A percentile compares a stretch with the other conserved stretches of the same genome.
Conservation (phyloP, 2,113 vertebrate genomes). For the Paedocypris sp. region DNA sequence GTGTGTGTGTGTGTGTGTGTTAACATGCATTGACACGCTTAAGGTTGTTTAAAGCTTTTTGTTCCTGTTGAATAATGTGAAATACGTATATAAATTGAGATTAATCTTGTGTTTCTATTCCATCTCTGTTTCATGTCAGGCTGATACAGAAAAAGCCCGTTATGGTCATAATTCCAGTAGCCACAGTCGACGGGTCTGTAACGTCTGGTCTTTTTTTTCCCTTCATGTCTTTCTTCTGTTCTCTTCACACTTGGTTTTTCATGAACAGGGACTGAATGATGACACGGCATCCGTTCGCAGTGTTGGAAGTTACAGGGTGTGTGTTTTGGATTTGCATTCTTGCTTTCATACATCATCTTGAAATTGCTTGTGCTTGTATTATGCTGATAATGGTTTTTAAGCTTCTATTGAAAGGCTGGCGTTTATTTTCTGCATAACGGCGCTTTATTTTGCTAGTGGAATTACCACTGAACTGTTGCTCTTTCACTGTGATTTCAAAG, state of each 20-base stretch:
- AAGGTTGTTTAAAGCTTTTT: background rate
- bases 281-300: conserved; percentile 56
- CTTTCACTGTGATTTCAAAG: conserved; percentile 59
- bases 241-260: conserved; percentile 43
- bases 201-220: conserved; percentile 19
- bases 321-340: conserved; percentile 40
- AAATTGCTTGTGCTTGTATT: no score
- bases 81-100: no score
- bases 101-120: background rate
- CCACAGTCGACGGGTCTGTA: conserved; percentile 79
- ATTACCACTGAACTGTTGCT: background rate
- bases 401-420: no score
- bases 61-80: no score
- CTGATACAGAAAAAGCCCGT: conserved; percentile 83
- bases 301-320: conserved; percentile 62
- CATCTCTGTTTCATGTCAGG: conserved; percentile 59
- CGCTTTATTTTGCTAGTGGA: background rate
- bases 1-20: no score
- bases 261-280: conserved; percentile 58
- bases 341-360: background rate
- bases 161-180: conserved; percentile 64
- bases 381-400: no score
- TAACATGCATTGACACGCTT: no score
- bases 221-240: conserved; percentile 26
- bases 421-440: no score